Evolutionary conservation across 2,888 invertebrate genomes (phyloP).

Genomic region (Habrosyne pyritoides): DNA sequence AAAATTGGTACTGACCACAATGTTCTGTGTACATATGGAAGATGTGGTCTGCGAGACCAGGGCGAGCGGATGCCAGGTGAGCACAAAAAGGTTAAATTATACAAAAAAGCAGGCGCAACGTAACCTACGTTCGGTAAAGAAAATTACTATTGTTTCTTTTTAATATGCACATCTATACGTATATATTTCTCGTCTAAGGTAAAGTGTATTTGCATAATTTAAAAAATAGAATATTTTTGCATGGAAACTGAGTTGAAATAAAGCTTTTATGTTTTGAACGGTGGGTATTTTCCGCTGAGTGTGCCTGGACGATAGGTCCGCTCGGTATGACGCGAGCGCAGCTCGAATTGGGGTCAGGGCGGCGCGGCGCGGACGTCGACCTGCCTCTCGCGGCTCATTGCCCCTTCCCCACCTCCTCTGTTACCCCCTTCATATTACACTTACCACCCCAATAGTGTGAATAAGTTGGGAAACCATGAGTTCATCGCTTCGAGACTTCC

Average conservation of each 20-base stretch:
- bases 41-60: constrained; percentile 7
- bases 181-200: too few species aligned
- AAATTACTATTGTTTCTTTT: too few species aligned
- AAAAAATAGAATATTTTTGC: not conserved
- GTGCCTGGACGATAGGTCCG: constrained; percentile 78
- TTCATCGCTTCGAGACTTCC: constrained; percentile 7
- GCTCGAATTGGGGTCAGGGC: constrained; percentile 80
- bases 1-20: constrained; percentile 63
- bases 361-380: constrained; percentile 82
- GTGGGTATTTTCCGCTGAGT: constrained; percentile 79
- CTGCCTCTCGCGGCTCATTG: constrained; percentile 55
- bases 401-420: constrained; percentile 30
- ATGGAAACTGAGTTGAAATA: constrained; percentile 29
- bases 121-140: too few species aligned
- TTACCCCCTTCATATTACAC: constrained; percentile 34
- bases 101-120: too few species aligned
- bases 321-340: constrained; percentile 81
- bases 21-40: constrained; percentile 40
- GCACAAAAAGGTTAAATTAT: constrained; percentile 50
- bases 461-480: not conserved
- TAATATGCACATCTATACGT: too few species aligned
- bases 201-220: too few species aligned
- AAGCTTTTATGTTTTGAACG: constrained; percentile 52
- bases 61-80: constrained; percentile 50
- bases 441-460: constrained; percentile 12